Base-by-base conservation (phyloP, 2,797 vertebrate genomes). In the Chrysocyon brachyurus region DNA sequence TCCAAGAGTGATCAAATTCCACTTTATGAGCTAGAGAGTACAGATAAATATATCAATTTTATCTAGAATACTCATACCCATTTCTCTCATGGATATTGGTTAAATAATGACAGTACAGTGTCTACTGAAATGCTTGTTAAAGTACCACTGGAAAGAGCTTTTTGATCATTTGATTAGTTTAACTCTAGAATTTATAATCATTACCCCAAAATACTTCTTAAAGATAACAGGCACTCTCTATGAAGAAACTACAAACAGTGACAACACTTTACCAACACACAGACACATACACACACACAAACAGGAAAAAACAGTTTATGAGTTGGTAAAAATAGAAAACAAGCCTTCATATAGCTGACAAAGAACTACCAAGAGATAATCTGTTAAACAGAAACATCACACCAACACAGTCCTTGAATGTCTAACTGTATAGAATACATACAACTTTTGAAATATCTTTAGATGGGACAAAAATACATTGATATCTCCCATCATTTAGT, bases 1-100 rank as follows among this genome's bases (percentile, higher is more conserved):
- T n/a, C 36, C 86, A 87, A 68, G 86, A 96, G 11, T 94, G 70
- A 97, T 84, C 98, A 68, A 73, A 96, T 94, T 97, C 75, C 56
- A 96, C 84, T 85, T 95, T 94, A 95, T 90, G 79, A 91, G 40
- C 28, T 75, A 87, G 96, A 79, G 19, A 88, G 75, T 96, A 73
- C 3, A 21, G 54, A 97, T 95, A 98, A 97, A 87, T 22, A 14
- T 79, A 87, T 84, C 28, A 59, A 22, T 59, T 97, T 97, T 94
- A 96, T 96, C 96, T 94, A 52, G 12, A 94, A 56, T 56, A 91
- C 1, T 24, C 4, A 49, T 33, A 61, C 21, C 61, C 73, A 79
- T 91, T 95, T 97, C 16, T 72, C 95, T 93, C 68, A 91, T 0
- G 40, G 14, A 79, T 79, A 92, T 22, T 94, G 63, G 68, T 59